phyloP scores from a whole-genome alignment of 2,888 invertebrate species.

The Branchellion lobata region DNA sequence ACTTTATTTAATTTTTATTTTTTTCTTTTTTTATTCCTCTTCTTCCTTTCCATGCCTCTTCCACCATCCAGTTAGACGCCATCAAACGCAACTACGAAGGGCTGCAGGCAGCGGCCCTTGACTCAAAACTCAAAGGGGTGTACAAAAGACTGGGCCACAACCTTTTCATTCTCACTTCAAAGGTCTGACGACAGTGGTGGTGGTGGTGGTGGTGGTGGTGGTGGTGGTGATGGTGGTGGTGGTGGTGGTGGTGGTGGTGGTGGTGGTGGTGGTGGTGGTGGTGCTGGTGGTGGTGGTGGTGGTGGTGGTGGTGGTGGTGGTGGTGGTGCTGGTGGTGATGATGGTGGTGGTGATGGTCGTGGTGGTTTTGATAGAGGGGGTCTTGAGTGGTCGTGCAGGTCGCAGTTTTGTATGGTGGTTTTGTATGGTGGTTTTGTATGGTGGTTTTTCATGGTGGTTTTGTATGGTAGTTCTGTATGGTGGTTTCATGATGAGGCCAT shows the following conservation, averaged over 20 bases:
- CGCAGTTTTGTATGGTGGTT: no score
- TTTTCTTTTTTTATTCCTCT: no score
- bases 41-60: neutral
- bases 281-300: neutral
- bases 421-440: no score
- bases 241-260: neutral
- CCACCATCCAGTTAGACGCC: neutral
- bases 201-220: neutral
- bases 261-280: slow-evolving; percentile 1
- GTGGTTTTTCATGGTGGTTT: no score
- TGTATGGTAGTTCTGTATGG: no score
- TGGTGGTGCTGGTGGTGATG: neutral
- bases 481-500: no score
- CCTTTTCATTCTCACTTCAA: slow-evolving; percentile 7
- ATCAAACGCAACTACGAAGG: slow-evolving; percentile 4
- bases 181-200: neutral
- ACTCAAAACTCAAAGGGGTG: neutral
- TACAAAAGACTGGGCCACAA: slow-evolving; percentile 25
- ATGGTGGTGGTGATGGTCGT: neutral
- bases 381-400: neutral
- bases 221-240: neutral
- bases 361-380: neutral
- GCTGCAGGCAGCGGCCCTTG: neutral
- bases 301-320: neutral
- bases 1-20: no score